These are phyloP conservation scores for Sus cebifrons DNA, from an alignment of 2,797 vertebrate species.

Conservation along the genomic window DNA sequence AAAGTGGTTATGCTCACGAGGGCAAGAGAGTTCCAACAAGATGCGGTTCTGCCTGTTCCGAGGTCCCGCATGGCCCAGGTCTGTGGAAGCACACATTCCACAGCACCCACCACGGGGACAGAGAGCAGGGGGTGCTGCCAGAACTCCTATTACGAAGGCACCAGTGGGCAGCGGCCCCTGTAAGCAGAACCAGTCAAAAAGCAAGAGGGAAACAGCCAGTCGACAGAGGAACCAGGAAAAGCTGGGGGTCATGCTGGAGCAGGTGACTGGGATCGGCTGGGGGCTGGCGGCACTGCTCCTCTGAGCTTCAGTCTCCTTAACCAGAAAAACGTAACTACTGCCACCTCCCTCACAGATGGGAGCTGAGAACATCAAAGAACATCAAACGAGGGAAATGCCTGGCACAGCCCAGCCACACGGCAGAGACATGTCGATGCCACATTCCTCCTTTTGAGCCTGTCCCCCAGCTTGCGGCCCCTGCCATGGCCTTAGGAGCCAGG, in stretches of 20 bases:
- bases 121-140: background rate
- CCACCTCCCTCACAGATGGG: background rate
- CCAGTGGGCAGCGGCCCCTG: background rate
- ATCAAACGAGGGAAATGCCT: accelerated
- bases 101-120: background rate
- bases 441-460: background rate
- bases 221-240: background rate
- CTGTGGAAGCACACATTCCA: background rate
- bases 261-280: background rate
- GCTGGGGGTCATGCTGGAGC: background rate
- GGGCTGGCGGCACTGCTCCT: background rate
- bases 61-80: background rate
- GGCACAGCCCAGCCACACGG: background rate
- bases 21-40: background rate
- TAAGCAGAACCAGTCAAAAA: background rate
- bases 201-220: background rate
- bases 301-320: background rate
- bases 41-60: background rate
- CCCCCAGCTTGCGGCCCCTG: background rate
- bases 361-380: background rate
- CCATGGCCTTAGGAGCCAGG: background rate
- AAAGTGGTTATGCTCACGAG: background rate
- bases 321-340: background rate
- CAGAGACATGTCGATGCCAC: background rate
- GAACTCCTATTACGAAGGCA: background rate